Base-by-base conservation (phyloP, 2,113 vertebrate species). In the Otolemur garnettii region DNA sequence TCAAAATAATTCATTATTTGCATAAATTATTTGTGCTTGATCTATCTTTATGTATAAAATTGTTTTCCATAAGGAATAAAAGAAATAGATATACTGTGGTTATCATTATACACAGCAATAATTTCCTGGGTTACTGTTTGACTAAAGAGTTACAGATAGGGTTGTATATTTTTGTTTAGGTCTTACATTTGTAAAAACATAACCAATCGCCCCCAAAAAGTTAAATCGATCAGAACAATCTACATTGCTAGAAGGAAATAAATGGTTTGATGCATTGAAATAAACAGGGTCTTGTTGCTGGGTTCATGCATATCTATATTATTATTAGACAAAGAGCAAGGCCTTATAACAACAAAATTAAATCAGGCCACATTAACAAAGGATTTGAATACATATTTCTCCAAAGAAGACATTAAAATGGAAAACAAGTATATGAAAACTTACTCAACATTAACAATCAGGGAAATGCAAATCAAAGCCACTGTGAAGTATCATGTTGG, bases 11-110 rank as follows among this genome's bases (percentile, higher is more conserved):
- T 55, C 13, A 90, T 10, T 30, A 68, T 55, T 35, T 82, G 14
- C 22, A 89, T 19, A 62, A 2, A 87, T 38, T 53, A 4, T 12
- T 82, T 72, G 30, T 80, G 78, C 26, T 55, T 60, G 18, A 38
- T 84, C 3, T 19, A 92, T 92, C 21, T 91, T 82, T 84, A 45
- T 62, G 9, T 90, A 38, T 64, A 71, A 89, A 85, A 68, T 59
- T 15, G 66, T 14, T 62, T 79, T 68, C 7, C 35, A 88, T 83
- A 82, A 64, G 24, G 82, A 87, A 95, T 64, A 33, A 91, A 95
- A 89, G 57, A 3, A 22, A 87, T 66, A 53, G 10, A 22, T 78
- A 80, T 87, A 50, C 57, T 22, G 18, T 60, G 66, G 45, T 7
- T 12, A 84, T 10, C 28, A 50, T 80, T 55, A 60, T 33, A 69